Evolutionary conservation across 2,797 vertebrate genomes (phyloP), one percentile per base, ranked within the genome.

Genomic region (Phoeniculus purpureus): DNA sequence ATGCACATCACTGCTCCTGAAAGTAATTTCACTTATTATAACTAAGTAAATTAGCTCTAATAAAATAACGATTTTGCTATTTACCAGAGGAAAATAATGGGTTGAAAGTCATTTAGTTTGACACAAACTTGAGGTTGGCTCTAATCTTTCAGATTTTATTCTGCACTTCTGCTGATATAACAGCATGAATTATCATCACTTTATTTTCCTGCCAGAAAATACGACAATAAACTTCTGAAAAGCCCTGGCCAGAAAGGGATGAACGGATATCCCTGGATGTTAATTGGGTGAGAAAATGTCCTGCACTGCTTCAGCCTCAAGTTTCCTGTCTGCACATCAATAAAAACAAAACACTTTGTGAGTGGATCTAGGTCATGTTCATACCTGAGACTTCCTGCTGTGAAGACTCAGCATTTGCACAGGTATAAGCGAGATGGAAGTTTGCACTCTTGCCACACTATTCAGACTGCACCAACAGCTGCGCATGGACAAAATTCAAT

Each of bases 11-110:
- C 65, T 54, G 81, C 31, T 81, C 31, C 27, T 59, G 55, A 51
- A 87, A 93, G 65, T 52, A 9, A 80, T 92, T 94, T 86, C 16
- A 74, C 83, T 88, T 92, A 87, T 92, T 73, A 52, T 73, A 74
- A 97, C 93, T 90, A 93, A 96, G 93, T 92, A 88, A 89, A 80
- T 84, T 58, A 85, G 51, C 22, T 51, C 76, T 55, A 91, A 89
- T 90, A 79, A 93, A 93, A 79, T 25, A 43, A 91, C 84, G 37
- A 89, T 93, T 95, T 91, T 27, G 22, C 55, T 92, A 27, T 94
- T 95, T 92, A 85, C 59, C 62, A 80, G 71, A 84, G 52, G 52
- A 87, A 95, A 96, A 83, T 40, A 87, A 82, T 58, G 29, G 73
- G 54, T 52, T 76, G 67, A 74, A 91, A 79, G 31, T 56, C 8